These are phyloP conservation scores for Arizona elegans DNA, from an alignment of 2,113 vertebrate genomes.

Conservation along the genomic window DNA sequence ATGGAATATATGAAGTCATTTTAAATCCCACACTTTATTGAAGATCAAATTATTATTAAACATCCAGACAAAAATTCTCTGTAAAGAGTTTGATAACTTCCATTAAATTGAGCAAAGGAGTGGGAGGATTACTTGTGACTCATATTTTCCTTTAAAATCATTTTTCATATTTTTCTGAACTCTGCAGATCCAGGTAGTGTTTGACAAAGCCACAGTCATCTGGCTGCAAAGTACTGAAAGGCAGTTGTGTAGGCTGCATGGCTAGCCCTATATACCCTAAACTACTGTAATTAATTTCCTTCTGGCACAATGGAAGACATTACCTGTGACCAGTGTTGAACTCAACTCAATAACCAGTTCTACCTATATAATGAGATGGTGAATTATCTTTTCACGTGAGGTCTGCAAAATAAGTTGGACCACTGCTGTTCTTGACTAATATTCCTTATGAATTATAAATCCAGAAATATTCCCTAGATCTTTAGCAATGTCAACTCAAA, in stretches of 20 bases:
- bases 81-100: not conserved
- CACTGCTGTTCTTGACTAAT: not conserved
- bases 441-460: not conserved
- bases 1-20: conserved; percentile 49
- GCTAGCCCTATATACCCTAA: not conserved
- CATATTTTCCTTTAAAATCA: not conserved
- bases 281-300: not conserved
- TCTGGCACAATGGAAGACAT: not conserved
- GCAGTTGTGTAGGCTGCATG: not conserved
- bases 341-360: not conserved
- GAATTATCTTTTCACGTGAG: not conserved
- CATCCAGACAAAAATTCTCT: conserved; percentile 38
- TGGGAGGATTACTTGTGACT: not conserved
- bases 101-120: not conserved
- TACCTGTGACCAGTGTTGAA: not conserved
- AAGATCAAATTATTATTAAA: conserved; percentile 46
- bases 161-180: not conserved
- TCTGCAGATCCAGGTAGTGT: not conserved
- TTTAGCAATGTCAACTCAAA: not conserved
- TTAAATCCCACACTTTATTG: conserved; percentile 43
- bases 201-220: not conserved
- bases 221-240: not conserved
- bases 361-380: not conserved
- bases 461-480: not conserved
- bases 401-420: not conserved